Base-by-base conservation (phyloP, 2,797 vertebrate species). In the Chromobotia macracanthus region DNA sequence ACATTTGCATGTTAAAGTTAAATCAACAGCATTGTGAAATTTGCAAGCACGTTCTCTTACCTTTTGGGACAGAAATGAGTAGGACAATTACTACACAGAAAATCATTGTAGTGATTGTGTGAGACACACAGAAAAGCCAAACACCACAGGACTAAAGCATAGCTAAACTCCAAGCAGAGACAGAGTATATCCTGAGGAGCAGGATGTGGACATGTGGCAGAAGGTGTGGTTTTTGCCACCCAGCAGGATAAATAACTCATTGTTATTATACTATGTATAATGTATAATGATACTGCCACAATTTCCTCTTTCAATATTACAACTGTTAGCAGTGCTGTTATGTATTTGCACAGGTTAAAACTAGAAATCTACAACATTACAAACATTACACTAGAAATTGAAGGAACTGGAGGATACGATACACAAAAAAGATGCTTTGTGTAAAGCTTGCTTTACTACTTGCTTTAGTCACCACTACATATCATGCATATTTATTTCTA, bases 201-300 rank as follows among this genome's bases (percentile, higher is more conserved):
- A 87, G 87, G 87, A 87, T 84, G 80, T 83, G 53, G 73, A 64
- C 23, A 53, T 77, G 77, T 69, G 72, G 68, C 53, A 77, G 68
- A 82, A 65, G 84, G 79, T 79, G 81, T 70, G 82, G 81, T 72
- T 78, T 68, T 21, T 56, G 38, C 65, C 51, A 0, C 21, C 35
- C 1, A 9, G 12, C 41, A 4, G 18, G n/a, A 31, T 21, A 9
- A 77, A 31, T 19, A 18, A 67, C n/a, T 60, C 3, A 5, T 77
- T 69, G 23, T 77, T 28, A 4, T 28, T 28, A 28, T n/a, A n/a
- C n/a, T n/a, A n/a, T n/a, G n/a, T n/a, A n/a, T n/a, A n/a, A n/a
- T n/a, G n/a, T 18, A 9, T 19, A 46, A 68, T 46, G 31, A 58
- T 46, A 67, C 51, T 18, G 41, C 4, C 28, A 67, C 51, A 21